Percentiles rank a stretch among this genome's conserved stretches.
Conservation (phyloP, 2,113 vertebrate genomes). For the Nothobranchius furzeri region DNA sequence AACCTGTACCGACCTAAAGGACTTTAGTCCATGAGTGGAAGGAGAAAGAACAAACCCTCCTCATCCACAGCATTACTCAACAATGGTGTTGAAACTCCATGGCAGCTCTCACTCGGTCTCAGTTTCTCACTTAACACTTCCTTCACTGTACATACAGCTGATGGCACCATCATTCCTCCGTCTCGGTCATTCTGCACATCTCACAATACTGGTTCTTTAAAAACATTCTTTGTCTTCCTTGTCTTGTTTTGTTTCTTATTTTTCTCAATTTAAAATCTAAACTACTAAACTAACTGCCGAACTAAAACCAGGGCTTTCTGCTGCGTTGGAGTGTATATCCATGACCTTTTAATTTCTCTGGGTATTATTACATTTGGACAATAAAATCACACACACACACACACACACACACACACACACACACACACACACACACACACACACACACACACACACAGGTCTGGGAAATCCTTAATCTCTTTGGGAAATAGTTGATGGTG, state of each 20-base stretch:
- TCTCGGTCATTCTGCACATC: neutral
- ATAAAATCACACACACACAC: neutral
- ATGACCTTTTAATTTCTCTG: slow-evolving; percentile 15
- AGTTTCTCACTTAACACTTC: neutral
- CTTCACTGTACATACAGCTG: neutral
- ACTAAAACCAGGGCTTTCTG: slow-evolving; percentile 25
- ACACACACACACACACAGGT: neutral
- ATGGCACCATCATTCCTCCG: neutral
- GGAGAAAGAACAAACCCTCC: slow-evolving; percentile 18
- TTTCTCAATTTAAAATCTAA: slow-evolving; percentile 11
- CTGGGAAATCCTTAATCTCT: slow-evolving; percentile 6
- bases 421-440: no score
- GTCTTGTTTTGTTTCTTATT: slow-evolving; percentile 20
- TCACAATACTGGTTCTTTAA: neutral
- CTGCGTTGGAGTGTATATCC: slow-evolving; percentile 1
- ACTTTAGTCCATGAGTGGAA: slow-evolving; percentile 32
- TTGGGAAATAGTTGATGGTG: slow-evolving; percentile 5
- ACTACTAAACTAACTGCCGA: neutral
- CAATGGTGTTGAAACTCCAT: slow-evolving; percentile 28
- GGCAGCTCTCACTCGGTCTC: neutral
- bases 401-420: neutral
- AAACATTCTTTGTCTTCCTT: slow-evolving; percentile 12
- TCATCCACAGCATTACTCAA: slow-evolving; percentile 40
- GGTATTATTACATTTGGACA: neutral
- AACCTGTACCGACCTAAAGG: slow-evolving; percentile 19